Evolutionary conservation across 30 jellyfish, hydroid and myxozoan genomes (phyloP).

Genomic region (Turritopsis rubra): DNA sequence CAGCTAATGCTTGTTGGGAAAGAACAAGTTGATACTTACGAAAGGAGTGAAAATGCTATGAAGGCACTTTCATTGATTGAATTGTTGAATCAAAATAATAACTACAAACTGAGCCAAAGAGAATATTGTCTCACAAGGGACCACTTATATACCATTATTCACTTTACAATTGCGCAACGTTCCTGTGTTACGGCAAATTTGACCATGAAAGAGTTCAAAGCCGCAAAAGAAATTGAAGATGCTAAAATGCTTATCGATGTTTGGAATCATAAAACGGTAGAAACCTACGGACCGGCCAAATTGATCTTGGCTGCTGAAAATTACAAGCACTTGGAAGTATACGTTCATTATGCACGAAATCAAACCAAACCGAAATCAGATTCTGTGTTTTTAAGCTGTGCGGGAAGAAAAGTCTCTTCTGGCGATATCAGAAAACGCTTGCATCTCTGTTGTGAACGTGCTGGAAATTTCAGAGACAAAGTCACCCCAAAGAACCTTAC

Average conservation of each 20-base stretch:
- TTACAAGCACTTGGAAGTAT: background rate
- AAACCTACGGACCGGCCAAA: background rate
- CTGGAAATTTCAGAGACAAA: background rate
- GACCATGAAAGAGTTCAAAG: conserved; percentile 6
- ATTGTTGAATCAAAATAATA: background rate
- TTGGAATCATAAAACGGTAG: conserved; percentile 7
- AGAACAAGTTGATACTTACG: background rate
- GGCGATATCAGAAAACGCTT: background rate
- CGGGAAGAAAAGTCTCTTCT: background rate
- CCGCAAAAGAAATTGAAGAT: conserved; percentile 8
- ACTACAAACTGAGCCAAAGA: background rate
- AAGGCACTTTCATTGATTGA: background rate
- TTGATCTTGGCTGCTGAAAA: background rate
- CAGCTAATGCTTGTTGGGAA: background rate
- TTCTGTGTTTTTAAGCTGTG: background rate
- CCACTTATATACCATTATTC: background rate
- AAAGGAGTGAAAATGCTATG: background rate
- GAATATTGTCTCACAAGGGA: background rate
- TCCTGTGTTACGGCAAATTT: background rate
- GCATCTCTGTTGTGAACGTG: background rate
- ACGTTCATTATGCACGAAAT: background rate
- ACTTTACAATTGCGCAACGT: background rate
- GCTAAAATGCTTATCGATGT: background rate
- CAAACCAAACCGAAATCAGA: background rate
- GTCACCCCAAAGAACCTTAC: background rate